These are phyloP conservation scores for Lophius piscatorius DNA, from an alignment of 2,113 vertebrate species.

Conservation along the genomic window DNA sequence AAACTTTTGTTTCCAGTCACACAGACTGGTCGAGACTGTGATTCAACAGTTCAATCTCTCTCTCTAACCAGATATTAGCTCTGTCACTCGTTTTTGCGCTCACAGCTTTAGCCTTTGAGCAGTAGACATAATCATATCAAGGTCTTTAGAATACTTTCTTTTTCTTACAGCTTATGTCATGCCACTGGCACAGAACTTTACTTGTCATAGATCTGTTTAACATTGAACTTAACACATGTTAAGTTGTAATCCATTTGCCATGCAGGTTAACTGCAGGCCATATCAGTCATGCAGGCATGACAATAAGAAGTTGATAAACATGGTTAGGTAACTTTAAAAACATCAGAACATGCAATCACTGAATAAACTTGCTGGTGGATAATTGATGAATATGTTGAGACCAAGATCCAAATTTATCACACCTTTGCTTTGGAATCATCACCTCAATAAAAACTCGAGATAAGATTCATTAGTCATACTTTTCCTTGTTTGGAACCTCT, in stretches of 20 bases:
- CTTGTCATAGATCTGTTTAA: neutral
- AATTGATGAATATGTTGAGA: neutral
- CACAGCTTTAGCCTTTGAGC: neutral
- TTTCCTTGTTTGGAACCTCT: too few relatives aligned
- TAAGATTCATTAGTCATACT: too few relatives aligned
- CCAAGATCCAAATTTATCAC: too few relatives aligned
- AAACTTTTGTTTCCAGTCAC: neutral
- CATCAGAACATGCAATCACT: neutral
- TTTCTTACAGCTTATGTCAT: neutral
- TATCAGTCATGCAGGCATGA: neutral
- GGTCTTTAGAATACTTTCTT: too few relatives aligned
- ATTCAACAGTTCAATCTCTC: neutral
- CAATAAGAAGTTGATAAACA: neutral
- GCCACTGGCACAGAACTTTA: neutral
- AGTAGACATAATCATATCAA: too few relatives aligned
- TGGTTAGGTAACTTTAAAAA: neutral
- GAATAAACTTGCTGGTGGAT: neutral
- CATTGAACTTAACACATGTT: slow-evolving; percentile 8
- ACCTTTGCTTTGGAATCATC: too few relatives aligned
- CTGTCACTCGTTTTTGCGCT: too few relatives aligned
- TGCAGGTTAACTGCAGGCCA: slow-evolving; percentile 3
- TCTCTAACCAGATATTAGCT: neutral
- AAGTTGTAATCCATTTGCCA: neutral
- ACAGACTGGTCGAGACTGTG: neutral
- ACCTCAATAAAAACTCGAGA: too few relatives aligned